These are phyloP conservation scores for Cremastobaeus sp. DNA, from an alignment of 2,888 invertebrate genomes.

Conservation along the genomic window DNA sequence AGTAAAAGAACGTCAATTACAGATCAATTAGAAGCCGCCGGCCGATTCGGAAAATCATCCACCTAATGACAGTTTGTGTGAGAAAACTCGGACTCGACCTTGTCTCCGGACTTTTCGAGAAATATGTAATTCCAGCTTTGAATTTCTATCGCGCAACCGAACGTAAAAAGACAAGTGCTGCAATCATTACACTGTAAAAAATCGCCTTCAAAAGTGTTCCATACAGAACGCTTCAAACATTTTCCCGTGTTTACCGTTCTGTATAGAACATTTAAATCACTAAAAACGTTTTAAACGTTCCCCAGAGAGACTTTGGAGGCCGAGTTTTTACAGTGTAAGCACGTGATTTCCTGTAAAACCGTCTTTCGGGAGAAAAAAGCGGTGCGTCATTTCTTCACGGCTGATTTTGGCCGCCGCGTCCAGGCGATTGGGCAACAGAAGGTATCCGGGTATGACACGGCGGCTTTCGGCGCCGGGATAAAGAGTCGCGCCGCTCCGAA, in stretches of 20 bases:
- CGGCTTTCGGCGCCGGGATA: constrained; percentile 64
- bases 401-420: constrained; percentile 24
- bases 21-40: constrained; percentile 29
- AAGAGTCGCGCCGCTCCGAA: constrained; percentile 57
- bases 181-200: too few relatives aligned
- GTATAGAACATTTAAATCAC: too few relatives aligned
- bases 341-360: too few relatives aligned
- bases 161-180: too few relatives aligned
- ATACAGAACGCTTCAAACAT: too few relatives aligned
- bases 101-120: neutral
- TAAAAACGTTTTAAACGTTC: too few relatives aligned
- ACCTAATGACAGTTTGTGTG: constrained; percentile 41
- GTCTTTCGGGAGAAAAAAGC: too few relatives aligned
- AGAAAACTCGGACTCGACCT: constrained; percentile 40
- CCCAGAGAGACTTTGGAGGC: too few relatives aligned
- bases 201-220: too few relatives aligned
- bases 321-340: too few relatives aligned
- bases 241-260: too few relatives aligned
- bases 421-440: constrained; percentile 69
- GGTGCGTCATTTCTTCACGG: constrained; percentile 74
- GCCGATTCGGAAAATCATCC: constrained; percentile 47
- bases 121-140: neutral
- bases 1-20: constrained; percentile 32
- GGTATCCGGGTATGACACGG: constrained; percentile 72
- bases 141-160: too few relatives aligned